These are phyloP conservation scores for Astropecten irregularis DNA, from an alignment of 53 echinoderm and acorn worm species.

Conservation along the genomic window DNA sequence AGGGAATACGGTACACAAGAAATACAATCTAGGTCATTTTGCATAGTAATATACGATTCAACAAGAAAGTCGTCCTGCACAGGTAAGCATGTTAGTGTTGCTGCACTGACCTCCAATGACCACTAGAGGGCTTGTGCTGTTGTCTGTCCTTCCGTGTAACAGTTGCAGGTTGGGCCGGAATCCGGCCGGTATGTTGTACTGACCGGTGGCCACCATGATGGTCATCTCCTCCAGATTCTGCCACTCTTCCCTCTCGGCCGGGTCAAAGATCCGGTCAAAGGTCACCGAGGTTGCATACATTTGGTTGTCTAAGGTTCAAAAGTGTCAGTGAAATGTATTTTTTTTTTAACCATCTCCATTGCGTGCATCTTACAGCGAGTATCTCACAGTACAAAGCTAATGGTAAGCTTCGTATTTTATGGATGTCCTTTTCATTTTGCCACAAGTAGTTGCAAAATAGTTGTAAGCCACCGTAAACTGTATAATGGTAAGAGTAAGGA, in stretches of 20 bases:
- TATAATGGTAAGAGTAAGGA: too few relatives aligned
- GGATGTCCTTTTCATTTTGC: too few relatives aligned
- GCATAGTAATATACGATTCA: too few relatives aligned
- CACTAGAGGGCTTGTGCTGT: conserved; percentile 79
- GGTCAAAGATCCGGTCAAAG: conserved; percentile 80
- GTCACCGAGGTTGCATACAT: conserved; percentile 85
- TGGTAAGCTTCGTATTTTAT: too few relatives aligned
- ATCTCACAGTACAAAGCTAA: not conserved
- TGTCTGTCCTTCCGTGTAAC: conserved; percentile 80
- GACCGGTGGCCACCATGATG: conserved; percentile 65
- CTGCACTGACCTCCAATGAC: conserved; percentile 76
- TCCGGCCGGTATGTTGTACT: conserved; percentile 61
- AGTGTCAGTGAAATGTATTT: not conserved
- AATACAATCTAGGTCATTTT: too few relatives aligned
- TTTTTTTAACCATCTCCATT: too few relatives aligned
- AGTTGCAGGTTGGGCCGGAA: conserved; percentile 78
- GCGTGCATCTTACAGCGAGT: too few relatives aligned
- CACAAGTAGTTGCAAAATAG: too few relatives aligned
- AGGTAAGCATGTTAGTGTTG: too few relatives aligned
- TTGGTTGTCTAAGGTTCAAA: conserved; percentile 72
- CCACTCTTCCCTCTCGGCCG: conserved; percentile 82
- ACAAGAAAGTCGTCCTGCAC: too few relatives aligned
- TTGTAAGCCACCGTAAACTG: too few relatives aligned
- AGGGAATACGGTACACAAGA: too few relatives aligned
- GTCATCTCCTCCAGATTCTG: conserved; percentile 78